Evolutionary conservation across 1,140 invertebrate species (phyloP).

Genomic region (Sitophilus oryzae): DNA sequence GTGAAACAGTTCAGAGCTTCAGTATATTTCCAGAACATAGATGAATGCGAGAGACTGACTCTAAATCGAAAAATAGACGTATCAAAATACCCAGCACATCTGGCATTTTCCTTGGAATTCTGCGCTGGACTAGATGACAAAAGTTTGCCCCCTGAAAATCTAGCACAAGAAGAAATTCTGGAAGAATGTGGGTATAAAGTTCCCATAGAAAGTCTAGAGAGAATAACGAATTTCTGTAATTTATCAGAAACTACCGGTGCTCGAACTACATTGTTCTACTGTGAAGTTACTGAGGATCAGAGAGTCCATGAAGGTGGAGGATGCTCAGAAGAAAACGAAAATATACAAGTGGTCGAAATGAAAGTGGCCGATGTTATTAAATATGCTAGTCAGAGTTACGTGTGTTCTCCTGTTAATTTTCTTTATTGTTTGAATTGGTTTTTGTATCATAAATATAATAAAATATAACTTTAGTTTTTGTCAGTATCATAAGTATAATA

Average conservation of each 20-base stretch:
- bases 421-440: conserved; percentile 84
- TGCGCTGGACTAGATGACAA: conserved; percentile 96
- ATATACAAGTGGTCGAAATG: conserved; percentile 83
- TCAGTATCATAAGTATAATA: too few species aligned
- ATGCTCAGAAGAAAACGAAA: conserved; percentile 31
- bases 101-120: conserved; percentile 82
- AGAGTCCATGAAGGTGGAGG: conserved; percentile 56
- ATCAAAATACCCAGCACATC: conserved; percentile 60
- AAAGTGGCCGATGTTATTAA: conserved; percentile 63
- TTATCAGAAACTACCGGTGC: conserved; percentile 70
- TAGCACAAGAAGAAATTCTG: conserved; percentile 78
- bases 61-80: conserved; percentile 56
- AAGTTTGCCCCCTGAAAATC: conserved; percentile 64
- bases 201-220: conserved; percentile 59
- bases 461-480: too few species aligned
- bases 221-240: conserved; percentile 57
- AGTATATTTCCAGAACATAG: conserved; percentile 59
- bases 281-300: conserved; percentile 89
- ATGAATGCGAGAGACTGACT: conserved; percentile 49
- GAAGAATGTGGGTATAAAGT: conserved; percentile 96
- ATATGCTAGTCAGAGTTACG: conserved; percentile 60
- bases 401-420: conserved; percentile 69
- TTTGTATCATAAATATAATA: conserved; percentile 44
- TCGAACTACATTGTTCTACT: conserved; percentile 77
- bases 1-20: conserved; percentile 89